These are phyloP conservation scores for Trachymyrmex septentrionalis DNA, from an alignment of 1,140 invertebrate genomes.

Conservation along the genomic window DNA sequence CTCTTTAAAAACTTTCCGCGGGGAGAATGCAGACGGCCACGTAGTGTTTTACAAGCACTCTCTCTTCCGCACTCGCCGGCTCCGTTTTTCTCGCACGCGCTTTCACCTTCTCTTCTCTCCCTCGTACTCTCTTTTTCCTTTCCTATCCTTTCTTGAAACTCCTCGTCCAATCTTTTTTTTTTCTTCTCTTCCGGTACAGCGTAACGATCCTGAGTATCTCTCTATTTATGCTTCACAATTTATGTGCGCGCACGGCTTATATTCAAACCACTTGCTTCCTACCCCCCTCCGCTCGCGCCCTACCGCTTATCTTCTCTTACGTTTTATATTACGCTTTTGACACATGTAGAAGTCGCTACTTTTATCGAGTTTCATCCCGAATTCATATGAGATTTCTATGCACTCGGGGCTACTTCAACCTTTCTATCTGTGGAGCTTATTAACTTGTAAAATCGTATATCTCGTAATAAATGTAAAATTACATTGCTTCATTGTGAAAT, in stretches of 20 bases:
- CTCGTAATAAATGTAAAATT: constrained; percentile 51
- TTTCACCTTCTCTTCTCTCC: constrained; percentile 3
- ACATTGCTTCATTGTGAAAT: not conserved
- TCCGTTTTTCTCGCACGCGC: constrained; percentile 2
- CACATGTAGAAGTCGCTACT: constrained; percentile 45
- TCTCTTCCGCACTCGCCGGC: not conserved
- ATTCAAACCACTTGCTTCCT: constrained; percentile 49
- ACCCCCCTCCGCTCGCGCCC: not conserved
- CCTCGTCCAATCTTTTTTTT: constrained; percentile 5
- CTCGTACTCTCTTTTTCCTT: not conserved
- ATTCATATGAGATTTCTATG: constrained; percentile 53
- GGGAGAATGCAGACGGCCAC: constrained; percentile 39
- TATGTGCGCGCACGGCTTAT: constrained; percentile 61
- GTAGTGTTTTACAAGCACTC: constrained; percentile 63
- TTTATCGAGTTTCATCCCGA: constrained; percentile 48
- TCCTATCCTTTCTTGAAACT: not conserved
- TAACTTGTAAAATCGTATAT: constrained; percentile 51
- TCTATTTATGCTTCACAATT: constrained; percentile 72
- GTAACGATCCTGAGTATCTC: constrained; percentile 68
- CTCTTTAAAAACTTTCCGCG: constrained; percentile 73
- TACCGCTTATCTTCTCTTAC: constrained; percentile 38
- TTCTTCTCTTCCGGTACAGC: constrained; percentile 30
- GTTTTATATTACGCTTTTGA: constrained; percentile 35
- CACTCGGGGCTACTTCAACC: constrained; percentile 16
- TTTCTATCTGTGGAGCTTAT: constrained; percentile 59